These are phyloP conservation scores for Cheilosia pagana DNA, from an alignment of 2,888 invertebrate genomes.

Conservation along the genomic window DNA sequence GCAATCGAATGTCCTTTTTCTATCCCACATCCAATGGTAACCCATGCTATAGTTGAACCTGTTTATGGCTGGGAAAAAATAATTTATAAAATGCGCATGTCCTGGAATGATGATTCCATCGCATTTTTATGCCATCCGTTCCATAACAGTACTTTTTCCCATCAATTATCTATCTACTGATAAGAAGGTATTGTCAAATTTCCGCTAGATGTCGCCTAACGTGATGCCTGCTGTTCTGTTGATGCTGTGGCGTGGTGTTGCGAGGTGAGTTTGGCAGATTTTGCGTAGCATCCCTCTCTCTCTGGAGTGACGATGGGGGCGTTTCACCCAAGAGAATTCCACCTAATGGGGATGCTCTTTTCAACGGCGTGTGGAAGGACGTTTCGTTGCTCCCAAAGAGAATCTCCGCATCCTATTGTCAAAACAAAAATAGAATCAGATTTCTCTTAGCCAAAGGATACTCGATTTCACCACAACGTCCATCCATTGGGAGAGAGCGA, in stretches of 20 bases:
- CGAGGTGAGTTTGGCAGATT: constrained; percentile 64
- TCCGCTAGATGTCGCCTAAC: constrained; percentile 47
- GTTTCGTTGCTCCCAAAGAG: constrained; percentile 12
- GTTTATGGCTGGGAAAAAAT: constrained; percentile 10
- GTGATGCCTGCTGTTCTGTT: constrained; percentile 42
- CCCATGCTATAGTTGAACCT: constrained; percentile 32
- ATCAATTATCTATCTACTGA: constrained; percentile 57
- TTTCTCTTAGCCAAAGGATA: constrained; percentile 49
- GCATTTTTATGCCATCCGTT: constrained; percentile 27
- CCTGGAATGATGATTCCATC: constrained; percentile 61
- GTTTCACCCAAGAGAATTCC: constrained; percentile 23
- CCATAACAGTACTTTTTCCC: neutral
- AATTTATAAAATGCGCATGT: constrained; percentile 53
- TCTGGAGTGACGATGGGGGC: neutral
- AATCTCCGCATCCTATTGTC: constrained; percentile 16
- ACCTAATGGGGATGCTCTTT: constrained; percentile 6
- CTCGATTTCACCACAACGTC: constrained; percentile 61
- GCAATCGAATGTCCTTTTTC: constrained; percentile 22
- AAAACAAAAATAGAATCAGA: constrained; percentile 44
- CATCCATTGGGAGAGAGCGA: constrained; percentile 4
- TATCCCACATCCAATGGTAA: constrained; percentile 32
- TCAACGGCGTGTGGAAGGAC: neutral
- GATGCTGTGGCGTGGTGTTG: constrained; percentile 55
- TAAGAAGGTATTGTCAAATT: constrained; percentile 43
- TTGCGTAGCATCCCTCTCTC: constrained; percentile 52